Conservation (phyloP, 1,140 invertebrate genomes). For the Pseudomyrmex cubaensis region DNA sequence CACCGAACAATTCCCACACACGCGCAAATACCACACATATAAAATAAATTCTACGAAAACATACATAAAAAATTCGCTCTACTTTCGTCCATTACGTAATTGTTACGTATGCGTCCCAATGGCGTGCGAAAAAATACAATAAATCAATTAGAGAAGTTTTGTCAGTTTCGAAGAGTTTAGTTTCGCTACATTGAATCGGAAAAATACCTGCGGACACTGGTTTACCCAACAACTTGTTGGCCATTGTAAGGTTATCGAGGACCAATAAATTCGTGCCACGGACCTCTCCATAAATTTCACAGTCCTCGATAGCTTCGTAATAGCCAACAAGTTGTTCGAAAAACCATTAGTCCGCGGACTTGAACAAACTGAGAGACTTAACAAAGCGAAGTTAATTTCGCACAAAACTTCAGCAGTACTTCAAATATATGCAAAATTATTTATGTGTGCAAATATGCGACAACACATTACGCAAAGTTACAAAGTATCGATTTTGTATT, state of each 20-base stretch:
- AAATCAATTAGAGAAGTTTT: no score
- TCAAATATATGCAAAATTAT: background rate
- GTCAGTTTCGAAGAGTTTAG: background rate
- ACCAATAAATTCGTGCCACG: constrained; percentile 82
- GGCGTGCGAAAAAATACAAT: no score
- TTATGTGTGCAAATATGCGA: background rate
- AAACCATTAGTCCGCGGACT: constrained; percentile 68
- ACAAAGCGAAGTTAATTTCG: constrained; percentile 1
- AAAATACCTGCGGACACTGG: constrained; percentile 61
- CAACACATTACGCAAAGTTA: background rate
- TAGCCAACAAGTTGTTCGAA: constrained; percentile 84
- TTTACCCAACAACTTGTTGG: constrained; percentile 84
- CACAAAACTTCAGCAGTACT: background rate
- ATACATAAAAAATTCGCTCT: no score
- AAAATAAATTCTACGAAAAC: background rate
- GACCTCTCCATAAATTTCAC: constrained; percentile 81
- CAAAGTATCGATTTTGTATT: no score
- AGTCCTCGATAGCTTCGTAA: constrained; percentile 82
- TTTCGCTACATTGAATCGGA: background rate
- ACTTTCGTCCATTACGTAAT: no score
- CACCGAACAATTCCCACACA: background rate
- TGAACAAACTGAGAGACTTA: background rate
- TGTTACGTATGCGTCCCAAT: no score
- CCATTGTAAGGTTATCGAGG: constrained; percentile 82
- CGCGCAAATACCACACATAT: background rate